These are phyloP conservation scores for Chymomyza amoena DNA, from an alignment of 2,888 invertebrate genomes.

Conservation along the genomic window DNA sequence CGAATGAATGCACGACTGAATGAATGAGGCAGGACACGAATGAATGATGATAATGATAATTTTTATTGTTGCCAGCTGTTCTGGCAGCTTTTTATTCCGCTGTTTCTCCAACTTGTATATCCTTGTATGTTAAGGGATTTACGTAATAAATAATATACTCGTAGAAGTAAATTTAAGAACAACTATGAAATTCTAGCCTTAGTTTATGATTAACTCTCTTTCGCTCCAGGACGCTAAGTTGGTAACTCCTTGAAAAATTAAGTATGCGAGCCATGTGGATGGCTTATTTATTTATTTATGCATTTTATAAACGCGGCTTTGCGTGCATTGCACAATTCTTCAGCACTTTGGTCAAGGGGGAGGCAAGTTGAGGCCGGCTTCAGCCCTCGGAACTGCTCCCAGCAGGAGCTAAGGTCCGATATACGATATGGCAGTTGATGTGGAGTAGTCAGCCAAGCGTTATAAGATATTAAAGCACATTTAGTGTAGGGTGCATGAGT, in stretches of 20 bases:
- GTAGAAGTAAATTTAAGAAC: not conserved
- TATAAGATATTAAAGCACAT: constrained; percentile 50
- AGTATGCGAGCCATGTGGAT: constrained; percentile 67
- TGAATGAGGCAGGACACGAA: no score
- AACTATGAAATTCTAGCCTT: constrained; percentile 49
- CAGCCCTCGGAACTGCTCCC: no score
- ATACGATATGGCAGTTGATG: no score
- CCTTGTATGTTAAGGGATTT: no score
- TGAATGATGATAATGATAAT: no score
- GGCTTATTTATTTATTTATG: constrained; percentile 45
- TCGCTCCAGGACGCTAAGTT: constrained; percentile 1
- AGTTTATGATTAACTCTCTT: not conserved
- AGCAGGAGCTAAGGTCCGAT: no score
- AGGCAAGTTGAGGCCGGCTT: not conserved
- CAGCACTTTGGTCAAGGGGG: not conserved
- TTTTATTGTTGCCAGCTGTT: no score
- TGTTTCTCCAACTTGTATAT: not conserved
- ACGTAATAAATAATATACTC: no score
- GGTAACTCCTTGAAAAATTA: constrained; percentile 42
- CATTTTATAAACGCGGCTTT: constrained; percentile 66
- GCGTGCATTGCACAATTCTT: constrained; percentile 52
- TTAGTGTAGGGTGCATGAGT: constrained; percentile 34
- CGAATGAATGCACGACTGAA: no score
- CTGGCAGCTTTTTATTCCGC: no score
- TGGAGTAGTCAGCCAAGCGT: constrained; percentile 19